Conservation (phyloP, 2,888 invertebrate species). For the Iselma pallidipennis region DNA sequence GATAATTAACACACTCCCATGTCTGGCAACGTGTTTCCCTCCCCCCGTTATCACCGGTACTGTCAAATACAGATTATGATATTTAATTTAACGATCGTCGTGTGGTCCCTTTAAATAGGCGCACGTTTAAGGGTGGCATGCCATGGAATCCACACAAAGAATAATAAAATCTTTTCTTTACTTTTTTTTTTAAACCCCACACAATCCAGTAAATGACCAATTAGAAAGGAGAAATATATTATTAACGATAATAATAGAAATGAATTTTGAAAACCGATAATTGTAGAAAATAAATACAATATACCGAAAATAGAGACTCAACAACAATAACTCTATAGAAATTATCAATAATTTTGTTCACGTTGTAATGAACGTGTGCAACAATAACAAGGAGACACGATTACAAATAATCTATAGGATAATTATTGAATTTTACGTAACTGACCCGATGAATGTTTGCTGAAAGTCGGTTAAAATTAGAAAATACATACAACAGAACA, state of each 20-base stretch:
- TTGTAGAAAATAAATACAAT: neutral
- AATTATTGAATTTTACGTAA: slow-evolving; percentile 4
- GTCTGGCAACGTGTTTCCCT: slow-evolving; percentile 14
- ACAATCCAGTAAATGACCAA: no score
- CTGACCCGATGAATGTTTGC: neutral
- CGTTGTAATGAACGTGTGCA: slow-evolving; percentile 15
- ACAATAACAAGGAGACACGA: neutral
- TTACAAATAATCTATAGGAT: neutral
- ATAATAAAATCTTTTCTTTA: no score
- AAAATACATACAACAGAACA: neutral
- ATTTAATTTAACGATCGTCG: neutral
- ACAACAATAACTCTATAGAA: neutral
- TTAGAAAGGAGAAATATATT: neutral
- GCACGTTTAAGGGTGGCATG: neutral
- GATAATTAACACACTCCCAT: slow-evolving; percentile 6
- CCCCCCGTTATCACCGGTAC: neutral
- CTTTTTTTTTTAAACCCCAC: neutral
- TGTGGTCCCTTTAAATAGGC: slow-evolving; percentile 3
- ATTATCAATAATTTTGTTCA: neutral
- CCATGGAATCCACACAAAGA: neutral
- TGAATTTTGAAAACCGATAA: no score
- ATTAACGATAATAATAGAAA: neutral
- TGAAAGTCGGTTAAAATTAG: neutral
- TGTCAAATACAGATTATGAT: slow-evolving; percentile 10
- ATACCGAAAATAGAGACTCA: no score